phyloP scores from a whole-genome alignment of 2,113 vertebrate species.

The Myrmecophaga tridactyla region DNA sequence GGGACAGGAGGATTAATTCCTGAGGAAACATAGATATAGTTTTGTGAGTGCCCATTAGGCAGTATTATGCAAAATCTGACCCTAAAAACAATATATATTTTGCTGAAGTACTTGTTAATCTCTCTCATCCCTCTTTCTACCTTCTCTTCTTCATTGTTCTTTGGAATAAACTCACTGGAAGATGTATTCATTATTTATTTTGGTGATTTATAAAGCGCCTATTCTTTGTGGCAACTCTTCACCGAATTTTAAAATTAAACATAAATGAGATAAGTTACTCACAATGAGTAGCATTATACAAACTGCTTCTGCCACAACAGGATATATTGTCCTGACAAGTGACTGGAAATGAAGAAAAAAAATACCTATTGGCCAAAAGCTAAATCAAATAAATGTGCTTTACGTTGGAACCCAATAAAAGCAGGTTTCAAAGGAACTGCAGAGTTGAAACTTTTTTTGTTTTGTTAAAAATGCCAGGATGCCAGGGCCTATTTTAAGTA shows the following conservation, averaged over 20 bases:
- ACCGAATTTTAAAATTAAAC: slow-evolving; percentile 59
- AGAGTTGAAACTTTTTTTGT: background rate
- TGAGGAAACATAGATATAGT: background rate
- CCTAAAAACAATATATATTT: background rate
- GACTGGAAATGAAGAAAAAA: slow-evolving; percentile 4
- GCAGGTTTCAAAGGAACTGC: background rate
- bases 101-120: background rate
- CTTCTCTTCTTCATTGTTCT: background rate
- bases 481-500: background rate
- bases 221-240: slow-evolving; percentile 42
- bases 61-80: background rate
- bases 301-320: slow-evolving; percentile 23
- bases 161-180: background rate
- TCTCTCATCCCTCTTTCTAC: background rate
- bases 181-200: slow-evolving; percentile 54
- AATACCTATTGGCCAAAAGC: background rate
- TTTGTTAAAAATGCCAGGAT: background rate
- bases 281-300: slow-evolving; percentile 23
- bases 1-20: background rate
- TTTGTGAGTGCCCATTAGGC: background rate
- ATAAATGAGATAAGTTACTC: slow-evolving; percentile 31
- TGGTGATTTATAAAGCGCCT: slow-evolving; percentile 56
- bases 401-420: background rate
- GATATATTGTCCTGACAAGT: slow-evolving; percentile 11
- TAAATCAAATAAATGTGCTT: slow-evolving; percentile 27